A percentile compares a stretch with the other conserved stretches of the same genome.
phyloP scores from a whole-genome alignment of 2,113 vertebrate species.

The Ginglymostoma cirratum region DNA sequence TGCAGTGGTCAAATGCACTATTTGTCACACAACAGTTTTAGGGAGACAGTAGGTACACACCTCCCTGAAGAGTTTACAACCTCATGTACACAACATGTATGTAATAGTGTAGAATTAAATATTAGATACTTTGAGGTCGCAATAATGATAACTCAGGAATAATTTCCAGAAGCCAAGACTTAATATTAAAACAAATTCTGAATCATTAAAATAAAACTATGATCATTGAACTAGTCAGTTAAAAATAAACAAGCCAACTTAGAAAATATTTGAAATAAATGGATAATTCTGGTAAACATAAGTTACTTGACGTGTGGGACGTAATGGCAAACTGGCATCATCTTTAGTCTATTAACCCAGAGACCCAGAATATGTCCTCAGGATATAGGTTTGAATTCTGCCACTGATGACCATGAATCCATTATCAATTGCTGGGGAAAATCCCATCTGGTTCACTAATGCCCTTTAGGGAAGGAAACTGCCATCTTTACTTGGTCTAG shows the following conservation, averaged over 20 bases:
- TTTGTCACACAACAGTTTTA: background rate
- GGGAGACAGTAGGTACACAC: background rate
- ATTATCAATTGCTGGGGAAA: too few relatives aligned
- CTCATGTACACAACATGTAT: background rate
- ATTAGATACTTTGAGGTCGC: too few relatives aligned
- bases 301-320: too few relatives aligned
- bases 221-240: too few relatives aligned
- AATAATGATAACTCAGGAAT: background rate
- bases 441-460: too few relatives aligned
- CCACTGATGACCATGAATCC: too few relatives aligned
- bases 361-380: too few relatives aligned
- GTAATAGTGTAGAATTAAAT: background rate
- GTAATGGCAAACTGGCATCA: too few relatives aligned
- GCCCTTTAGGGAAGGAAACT: too few relatives aligned
- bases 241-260: background rate
- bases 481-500: too few relatives aligned
- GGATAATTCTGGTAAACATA: background rate
- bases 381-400: too few relatives aligned
- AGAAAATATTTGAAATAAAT: background rate
- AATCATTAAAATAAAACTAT: background rate
- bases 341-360: too few relatives aligned
- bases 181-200: background rate
- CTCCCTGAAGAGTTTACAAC: background rate
- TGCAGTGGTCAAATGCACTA: background rate
- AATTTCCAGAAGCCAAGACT: background rate